Conservation (phyloP, 2,888 invertebrate species). For the Eilema depressum region DNA sequence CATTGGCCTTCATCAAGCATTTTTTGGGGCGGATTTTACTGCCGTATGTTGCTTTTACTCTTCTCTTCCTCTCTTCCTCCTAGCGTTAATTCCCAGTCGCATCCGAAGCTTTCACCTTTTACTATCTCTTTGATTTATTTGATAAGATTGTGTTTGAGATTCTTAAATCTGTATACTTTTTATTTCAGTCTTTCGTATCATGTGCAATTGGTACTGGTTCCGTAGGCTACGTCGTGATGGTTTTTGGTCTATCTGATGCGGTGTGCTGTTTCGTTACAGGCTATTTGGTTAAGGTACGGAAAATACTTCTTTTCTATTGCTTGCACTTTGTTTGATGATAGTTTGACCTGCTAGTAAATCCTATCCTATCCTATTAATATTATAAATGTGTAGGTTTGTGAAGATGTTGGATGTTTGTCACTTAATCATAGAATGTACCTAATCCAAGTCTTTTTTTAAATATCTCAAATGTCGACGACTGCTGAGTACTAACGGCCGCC, state of each 20-base stretch:
- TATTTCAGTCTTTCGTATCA: constrained; percentile 39
- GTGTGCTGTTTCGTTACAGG: constrained; percentile 85
- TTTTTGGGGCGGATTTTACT: constrained; percentile 87
- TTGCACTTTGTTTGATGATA: background rate
- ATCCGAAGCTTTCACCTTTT: too few species aligned
- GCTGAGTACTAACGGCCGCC: too few species aligned
- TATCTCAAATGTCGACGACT: too few species aligned
- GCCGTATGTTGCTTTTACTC: constrained; percentile 66
- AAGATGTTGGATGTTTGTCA: too few species aligned
- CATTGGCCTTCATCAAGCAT: constrained; percentile 90
- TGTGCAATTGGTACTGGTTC: constrained; percentile 16
- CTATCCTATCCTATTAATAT: too few species aligned
- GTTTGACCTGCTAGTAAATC: background rate
- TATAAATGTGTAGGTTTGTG: too few species aligned
- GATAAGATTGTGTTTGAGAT: background rate
- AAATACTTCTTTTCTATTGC: background rate
- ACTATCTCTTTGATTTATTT: background rate
- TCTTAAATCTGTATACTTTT: background rate
- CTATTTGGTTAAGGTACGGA: constrained; percentile 73
- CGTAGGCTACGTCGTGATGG: constrained; percentile 16
- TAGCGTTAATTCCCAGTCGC: too few species aligned
- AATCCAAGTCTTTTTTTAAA: too few species aligned
- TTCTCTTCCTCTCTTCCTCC: too few species aligned
- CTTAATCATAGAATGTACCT: too few species aligned
- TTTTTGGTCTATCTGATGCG: constrained; percentile 8